Evolutionary conservation across 2,113 vertebrate genomes (phyloP), one percentile per base, ranked within the genome.

Genomic region (Choloepus hoffmanni): DNA sequence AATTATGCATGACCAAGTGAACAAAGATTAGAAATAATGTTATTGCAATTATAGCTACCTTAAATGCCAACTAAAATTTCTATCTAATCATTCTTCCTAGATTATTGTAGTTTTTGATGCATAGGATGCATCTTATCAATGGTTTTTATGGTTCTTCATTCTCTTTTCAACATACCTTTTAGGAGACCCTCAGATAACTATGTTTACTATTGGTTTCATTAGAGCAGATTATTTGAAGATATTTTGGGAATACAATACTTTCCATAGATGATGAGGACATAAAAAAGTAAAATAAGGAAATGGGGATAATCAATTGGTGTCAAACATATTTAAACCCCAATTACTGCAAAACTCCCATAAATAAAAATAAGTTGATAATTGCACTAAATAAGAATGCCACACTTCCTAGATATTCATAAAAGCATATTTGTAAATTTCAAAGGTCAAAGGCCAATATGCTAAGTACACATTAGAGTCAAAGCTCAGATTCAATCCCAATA

Each of bases 391-490:
- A 45, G 1, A 0, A 77, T 91, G 7, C 13, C n/a, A 40, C 7
- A 60, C 26, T 45, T 86, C 30, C 14, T 96, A 81, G 28, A 13
- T 90, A 48, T 84, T 72, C 14, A 86, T 24, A 91, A 92, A 85
- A 14, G 7, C 16, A 60, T 94, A 33, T 43, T 43, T 50, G n/a
- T 77, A 53, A 65, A 40, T 40, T 83, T 74, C 67, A 86, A 7
- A 84, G 7, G 5, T 89, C 33, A 89, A 65, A 89, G n/a, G 48
- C 33, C 28, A 63, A 45, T 18, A 36, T 45, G 2, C 30, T 48
- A 74, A 87, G 7, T 3, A 93, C 82, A 79, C 23, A 45, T 15
- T 3, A 12, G 3, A 43, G 6, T 74, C 62, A 87, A 65, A 83
- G 7, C 5, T 94, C 58, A 74, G 43, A 96, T 72, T 79, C 65